Evolutionary conservation across 2,113 vertebrate genomes (phyloP).

Genomic region (Mustelus asterias): DNA sequence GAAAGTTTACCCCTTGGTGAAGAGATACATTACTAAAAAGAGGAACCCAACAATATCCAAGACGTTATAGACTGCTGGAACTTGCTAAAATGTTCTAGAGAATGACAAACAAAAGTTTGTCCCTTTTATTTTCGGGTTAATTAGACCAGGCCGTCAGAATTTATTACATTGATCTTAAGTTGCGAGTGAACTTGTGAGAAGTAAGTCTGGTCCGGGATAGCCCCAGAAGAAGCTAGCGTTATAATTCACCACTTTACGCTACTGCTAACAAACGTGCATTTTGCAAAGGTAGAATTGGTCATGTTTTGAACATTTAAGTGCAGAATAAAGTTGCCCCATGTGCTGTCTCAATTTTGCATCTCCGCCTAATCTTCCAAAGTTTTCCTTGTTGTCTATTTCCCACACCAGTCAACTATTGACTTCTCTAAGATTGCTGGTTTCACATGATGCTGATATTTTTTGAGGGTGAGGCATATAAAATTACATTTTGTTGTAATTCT

Average conservation of each 20-base stretch:
- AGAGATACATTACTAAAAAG: not conserved
- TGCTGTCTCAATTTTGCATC: not conserved
- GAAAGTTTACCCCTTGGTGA: not conserved
- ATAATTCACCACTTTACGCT: not conserved
- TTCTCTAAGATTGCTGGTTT: not conserved
- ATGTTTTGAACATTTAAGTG: not conserved
- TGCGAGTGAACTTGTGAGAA: too few species aligned
- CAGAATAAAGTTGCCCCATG: not conserved
- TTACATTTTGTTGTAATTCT: not conserved
- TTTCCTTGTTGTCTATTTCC: not conserved
- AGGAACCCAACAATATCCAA: not conserved
- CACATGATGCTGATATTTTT: not conserved
- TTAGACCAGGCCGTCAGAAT: not conserved
- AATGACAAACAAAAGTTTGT: not conserved
- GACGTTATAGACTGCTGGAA: not conserved
- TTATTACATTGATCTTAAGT: not conserved
- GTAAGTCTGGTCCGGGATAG: too few species aligned
- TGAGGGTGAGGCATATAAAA: not conserved
- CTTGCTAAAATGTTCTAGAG: not conserved
- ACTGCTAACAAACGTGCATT: not conserved
- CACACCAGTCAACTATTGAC: not conserved
- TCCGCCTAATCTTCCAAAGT: not conserved
- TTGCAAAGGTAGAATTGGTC: not conserved
- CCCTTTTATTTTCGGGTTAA: not conserved
- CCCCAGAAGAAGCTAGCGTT: too few species aligned